Evolutionary conservation across 2,888 invertebrate species (phyloP).

Genomic region (Nephrotoma appendiculata): DNA sequence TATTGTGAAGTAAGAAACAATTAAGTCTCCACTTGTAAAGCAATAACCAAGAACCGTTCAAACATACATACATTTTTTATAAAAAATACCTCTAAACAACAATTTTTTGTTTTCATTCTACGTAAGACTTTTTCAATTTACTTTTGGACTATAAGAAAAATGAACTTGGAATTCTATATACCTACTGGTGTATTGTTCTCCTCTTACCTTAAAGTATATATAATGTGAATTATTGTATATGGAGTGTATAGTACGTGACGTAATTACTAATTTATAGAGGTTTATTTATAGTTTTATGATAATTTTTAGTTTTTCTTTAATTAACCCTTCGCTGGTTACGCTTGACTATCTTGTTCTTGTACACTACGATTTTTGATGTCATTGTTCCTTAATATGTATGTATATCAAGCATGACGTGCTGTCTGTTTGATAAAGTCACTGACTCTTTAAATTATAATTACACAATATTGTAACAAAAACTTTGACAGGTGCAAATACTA

Average conservation of each 20-base stretch:
- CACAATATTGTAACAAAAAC: neutral
- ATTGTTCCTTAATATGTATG: neutral
- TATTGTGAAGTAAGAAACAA: neutral
- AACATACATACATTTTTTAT: neutral
- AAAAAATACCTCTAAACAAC: neutral
- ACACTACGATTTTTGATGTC: neutral
- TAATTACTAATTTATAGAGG: neutral
- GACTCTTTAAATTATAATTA: neutral
- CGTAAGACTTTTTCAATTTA: neutral
- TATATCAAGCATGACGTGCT: neutral
- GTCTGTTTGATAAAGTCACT: neutral
- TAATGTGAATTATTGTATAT: neutral
- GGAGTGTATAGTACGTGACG: neutral
- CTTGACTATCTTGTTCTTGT: neutral
- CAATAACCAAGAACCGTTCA: neutral
- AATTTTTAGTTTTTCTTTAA: neutral
- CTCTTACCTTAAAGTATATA: neutral
- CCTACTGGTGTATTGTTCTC: neutral
- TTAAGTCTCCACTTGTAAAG: neutral
- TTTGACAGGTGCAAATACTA: neutral
- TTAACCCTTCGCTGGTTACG: neutral
- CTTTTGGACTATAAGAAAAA: neutral
- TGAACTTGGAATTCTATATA: neutral
- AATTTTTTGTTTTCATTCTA: neutral
- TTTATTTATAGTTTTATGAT: neutral